Conservation (phyloP, 2,888 invertebrate species). For the Plebejus argus region DNA sequence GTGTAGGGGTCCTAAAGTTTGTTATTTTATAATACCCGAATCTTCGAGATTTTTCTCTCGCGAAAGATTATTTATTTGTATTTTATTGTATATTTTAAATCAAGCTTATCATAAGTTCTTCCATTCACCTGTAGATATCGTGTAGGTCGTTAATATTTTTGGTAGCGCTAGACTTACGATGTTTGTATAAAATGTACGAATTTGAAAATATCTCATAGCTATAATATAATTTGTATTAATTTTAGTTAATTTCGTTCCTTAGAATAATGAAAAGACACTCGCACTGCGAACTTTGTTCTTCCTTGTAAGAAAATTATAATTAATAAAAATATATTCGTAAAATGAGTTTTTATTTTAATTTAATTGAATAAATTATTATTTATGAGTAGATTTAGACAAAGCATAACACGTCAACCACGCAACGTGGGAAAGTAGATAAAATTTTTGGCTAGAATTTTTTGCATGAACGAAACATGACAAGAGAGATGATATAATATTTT, state of each 20-base stretch:
- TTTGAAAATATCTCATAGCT: slow-evolving; percentile 72
- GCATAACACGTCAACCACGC: neutral
- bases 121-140: slow-evolving; percentile 74
- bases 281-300: slow-evolving; percentile 75
- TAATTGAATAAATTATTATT: neutral
- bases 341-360: slow-evolving; percentile 45
- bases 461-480: neutral
- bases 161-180: slow-evolving; percentile 51
- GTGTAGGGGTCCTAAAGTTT: slow-evolving; percentile 49
- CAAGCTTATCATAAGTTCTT: slow-evolving; percentile 59
- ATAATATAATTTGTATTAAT: slow-evolving; percentile 66
- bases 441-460: neutral
- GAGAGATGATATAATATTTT: neutral
- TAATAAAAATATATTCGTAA: slow-evolving; percentile 76
- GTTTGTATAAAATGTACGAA: slow-evolving; percentile 74
- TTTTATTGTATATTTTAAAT: slow-evolving; percentile 73
- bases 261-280: slow-evolving; percentile 59
- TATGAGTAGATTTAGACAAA: neutral
- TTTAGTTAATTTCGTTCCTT: slow-evolving; percentile 61
- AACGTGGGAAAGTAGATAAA: neutral
- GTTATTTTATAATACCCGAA: slow-evolving; percentile 34
- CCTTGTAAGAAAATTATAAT: slow-evolving; percentile 77
- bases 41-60: slow-evolving; percentile 57
- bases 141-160: slow-evolving; percentile 56
- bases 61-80: slow-evolving; percentile 78